phyloP scores from a whole-genome alignment of 1,140 invertebrate genomes.

The Sarcophaga peregrina region DNA sequence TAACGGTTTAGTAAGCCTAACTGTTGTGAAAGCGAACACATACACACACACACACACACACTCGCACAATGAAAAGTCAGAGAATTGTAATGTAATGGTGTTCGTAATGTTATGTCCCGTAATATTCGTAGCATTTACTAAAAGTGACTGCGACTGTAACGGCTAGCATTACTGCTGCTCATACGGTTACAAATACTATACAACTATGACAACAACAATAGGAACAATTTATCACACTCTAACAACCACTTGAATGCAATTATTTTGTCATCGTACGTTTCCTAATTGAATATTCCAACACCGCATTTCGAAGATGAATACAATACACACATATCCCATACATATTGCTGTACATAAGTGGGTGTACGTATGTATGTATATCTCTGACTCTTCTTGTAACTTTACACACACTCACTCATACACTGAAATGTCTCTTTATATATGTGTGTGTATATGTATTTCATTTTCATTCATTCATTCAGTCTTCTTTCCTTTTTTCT shows the following conservation, averaged over 20 bases:
- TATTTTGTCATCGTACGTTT: slow-evolving; percentile 50
- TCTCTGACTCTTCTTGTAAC: too few relatives aligned
- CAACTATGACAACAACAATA: slow-evolving; percentile 31
- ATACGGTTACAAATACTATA: background rate
- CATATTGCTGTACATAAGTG: background rate
- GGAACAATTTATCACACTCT: slow-evolving; percentile 40
- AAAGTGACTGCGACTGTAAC: background rate
- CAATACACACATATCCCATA: background rate
- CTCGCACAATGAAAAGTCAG: too few relatives aligned
- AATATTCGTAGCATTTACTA: background rate
- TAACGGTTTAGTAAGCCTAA: background rate
- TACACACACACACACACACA: too few relatives aligned
- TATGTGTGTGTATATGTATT: too few relatives aligned
- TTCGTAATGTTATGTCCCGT: background rate
- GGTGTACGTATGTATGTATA: too few relatives aligned
- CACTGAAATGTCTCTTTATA: too few relatives aligned
- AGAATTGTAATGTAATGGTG: background rate
- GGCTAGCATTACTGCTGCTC: background rate
- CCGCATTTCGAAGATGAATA: slow-evolving; percentile 39
- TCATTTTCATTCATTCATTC: too few relatives aligned
- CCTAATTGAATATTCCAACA: slow-evolving; percentile 49
- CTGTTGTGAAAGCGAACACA: too few relatives aligned
- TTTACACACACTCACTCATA: too few relatives aligned
- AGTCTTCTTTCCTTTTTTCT: too few relatives aligned
- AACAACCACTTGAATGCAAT: slow-evolving; percentile 49